A percentile compares a stretch with the other conserved stretches of the same genome.
phyloP scores from a whole-genome alignment of 1,140 invertebrate species.

The Camponotus floridanus region DNA sequence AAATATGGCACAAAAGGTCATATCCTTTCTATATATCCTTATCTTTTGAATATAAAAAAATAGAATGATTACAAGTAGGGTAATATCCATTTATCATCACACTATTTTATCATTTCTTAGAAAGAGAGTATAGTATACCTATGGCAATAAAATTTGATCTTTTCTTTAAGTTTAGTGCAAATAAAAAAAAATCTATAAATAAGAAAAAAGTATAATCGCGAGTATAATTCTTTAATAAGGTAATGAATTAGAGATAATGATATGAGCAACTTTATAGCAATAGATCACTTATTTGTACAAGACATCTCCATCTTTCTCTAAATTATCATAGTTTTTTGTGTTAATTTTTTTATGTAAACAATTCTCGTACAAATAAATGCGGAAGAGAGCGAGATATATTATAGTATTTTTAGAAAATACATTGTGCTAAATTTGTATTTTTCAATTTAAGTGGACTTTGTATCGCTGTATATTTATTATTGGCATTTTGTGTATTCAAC shows the following conservation, averaged over 20 bases:
- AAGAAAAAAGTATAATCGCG: conserved; percentile 45
- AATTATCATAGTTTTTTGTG: conserved; percentile 40
- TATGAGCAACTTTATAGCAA: conserved; percentile 62
- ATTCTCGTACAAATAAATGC: conserved; percentile 70
- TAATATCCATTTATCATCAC: conserved; percentile 77
- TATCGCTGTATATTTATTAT: conserved; percentile 62
- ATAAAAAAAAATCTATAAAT: conserved; percentile 39
- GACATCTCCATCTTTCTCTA: conserved; percentile 38
- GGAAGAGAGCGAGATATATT: conserved; percentile 58
- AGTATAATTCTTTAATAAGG: conserved; percentile 34
- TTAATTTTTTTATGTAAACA: conserved; percentile 60
- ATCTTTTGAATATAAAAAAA: conserved; percentile 81
- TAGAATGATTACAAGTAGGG: conserved; percentile 78
- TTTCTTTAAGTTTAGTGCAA: conserved; percentile 38
- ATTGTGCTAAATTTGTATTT: conserved; percentile 71
- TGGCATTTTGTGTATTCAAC: conserved; percentile 53
- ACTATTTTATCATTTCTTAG: conserved; percentile 62
- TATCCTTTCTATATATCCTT: conserved; percentile 69
- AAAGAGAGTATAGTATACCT: conserved; percentile 63
- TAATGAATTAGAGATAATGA: conserved; percentile 61
- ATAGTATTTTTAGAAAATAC: conserved; percentile 68
- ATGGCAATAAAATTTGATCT: conserved; percentile 51
- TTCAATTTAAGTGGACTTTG: conserved; percentile 62
- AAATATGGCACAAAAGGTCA: conserved; percentile 78
- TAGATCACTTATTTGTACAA: conserved; percentile 64